Percentiles rank a stretch among this genome's conserved stretches.
These are phyloP conservation scores for Cyprinodon diabolis DNA, from an alignment of 2,797 vertebrate species.

Conservation along the genomic window DNA sequence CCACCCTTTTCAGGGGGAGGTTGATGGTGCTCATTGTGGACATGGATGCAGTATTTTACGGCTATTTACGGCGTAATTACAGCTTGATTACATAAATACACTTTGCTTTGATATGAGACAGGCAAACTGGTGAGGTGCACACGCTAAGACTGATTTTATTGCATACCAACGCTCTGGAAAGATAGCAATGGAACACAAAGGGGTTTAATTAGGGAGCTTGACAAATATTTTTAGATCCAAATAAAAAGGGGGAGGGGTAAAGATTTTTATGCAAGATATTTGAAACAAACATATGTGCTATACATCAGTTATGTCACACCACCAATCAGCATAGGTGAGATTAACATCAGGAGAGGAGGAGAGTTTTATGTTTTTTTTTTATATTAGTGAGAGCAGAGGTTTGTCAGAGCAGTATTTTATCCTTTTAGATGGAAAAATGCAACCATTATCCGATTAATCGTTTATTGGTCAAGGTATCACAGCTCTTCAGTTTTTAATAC, in stretches of 20 bases:
- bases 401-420: neutral
- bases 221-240: slow-evolving; percentile 3
- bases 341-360: neutral
- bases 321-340: neutral
- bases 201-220: slow-evolving; percentile 18
- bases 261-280: neutral
- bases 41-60: slow-evolving; percentile 60
- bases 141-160: neutral
- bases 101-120: slow-evolving; percentile 38
- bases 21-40: slow-evolving; percentile 50
- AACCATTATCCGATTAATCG: neutral
- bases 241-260: slow-evolving; percentile 6
- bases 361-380: neutral
- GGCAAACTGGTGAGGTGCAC: slow-evolving; percentile 25
- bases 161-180: neutral
- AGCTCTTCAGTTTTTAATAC: neutral
- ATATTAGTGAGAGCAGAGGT: neutral
- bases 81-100: slow-evolving; percentile 58
- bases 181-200: neutral
- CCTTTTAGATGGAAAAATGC: neutral
- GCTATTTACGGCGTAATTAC: slow-evolving; percentile 67
- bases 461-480: neutral
- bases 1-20: slow-evolving; percentile 47
- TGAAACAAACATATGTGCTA: neutral
- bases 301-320: neutral